Percentiles rank a stretch among this genome's conserved stretches.
Evolutionary conservation across 2,797 vertebrate species (phyloP).

Genomic region (Fundulus diaphanus): DNA sequence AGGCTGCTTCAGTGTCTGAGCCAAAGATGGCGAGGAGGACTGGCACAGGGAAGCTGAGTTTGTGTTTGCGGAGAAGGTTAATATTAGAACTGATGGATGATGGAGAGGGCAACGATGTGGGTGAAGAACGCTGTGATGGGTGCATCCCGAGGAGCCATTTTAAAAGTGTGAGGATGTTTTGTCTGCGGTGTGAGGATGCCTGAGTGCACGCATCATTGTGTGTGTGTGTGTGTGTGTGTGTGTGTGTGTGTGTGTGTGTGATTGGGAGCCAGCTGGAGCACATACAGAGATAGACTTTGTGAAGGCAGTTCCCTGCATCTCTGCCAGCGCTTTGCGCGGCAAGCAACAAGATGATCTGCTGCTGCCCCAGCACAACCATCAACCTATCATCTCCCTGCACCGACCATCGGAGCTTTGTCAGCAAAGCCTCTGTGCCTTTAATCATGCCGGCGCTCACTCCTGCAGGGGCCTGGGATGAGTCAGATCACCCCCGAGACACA

Average conservation of each 20-base stretch:
- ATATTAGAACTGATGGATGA: conserved; percentile 47
- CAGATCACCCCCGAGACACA: conserved; percentile 21
- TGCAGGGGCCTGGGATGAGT: conserved; percentile 29
- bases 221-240: conserved; percentile 14
- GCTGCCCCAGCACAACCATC: conserved; percentile 26
- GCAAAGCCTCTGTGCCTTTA: conserved; percentile 19
- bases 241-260: conserved; percentile 9
- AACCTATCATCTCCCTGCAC: conserved; percentile 12
- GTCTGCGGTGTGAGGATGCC: conserved; percentile 18
- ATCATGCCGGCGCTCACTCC: conserved; percentile 1
- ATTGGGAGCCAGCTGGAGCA: conserved; percentile 36
- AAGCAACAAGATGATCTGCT: conserved; percentile 8
- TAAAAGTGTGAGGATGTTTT: conserved; percentile 42
- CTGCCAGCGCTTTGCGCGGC: conserved; percentile 25
- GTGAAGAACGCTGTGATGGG: conserved; percentile 31
- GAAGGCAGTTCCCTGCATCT: conserved; percentile 40
- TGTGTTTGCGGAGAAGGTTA: conserved; percentile 15
- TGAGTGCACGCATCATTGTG: neutral
- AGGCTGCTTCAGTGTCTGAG: conserved; percentile 27
- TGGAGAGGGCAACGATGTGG: conserved; percentile 36
- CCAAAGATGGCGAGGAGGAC: conserved; percentile 19
- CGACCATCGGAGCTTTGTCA: neutral
- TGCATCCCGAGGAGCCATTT: conserved; percentile 21
- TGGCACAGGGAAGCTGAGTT: conserved; percentile 26
- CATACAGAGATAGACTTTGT: conserved; percentile 43